Conservation (phyloP, 2,113 vertebrate species). For the Onychostoma macrolepis region DNA sequence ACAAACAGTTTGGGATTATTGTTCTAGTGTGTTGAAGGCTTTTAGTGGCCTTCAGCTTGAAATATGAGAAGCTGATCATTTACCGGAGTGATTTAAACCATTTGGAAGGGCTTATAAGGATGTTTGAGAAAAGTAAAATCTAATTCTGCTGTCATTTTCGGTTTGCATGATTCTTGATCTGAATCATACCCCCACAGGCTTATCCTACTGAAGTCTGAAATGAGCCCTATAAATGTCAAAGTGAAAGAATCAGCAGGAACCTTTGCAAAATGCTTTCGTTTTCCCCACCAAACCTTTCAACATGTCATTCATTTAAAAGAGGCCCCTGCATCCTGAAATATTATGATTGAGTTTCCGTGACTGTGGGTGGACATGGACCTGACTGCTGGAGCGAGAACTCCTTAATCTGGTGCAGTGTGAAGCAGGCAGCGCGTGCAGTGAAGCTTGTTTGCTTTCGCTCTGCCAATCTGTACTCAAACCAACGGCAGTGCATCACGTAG, state of each 20-base stretch:
- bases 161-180: neutral
- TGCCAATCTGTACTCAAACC: conserved; percentile 35
- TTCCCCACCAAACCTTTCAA: conserved; percentile 29
- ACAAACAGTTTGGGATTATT: neutral
- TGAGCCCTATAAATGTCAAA: conserved; percentile 21
- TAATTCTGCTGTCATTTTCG: conserved; percentile 10
- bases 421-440: conserved; percentile 12
- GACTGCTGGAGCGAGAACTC: conserved; percentile 31
- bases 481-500: neutral
- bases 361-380: conserved; percentile 36
- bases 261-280: neutral
- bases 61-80: neutral
- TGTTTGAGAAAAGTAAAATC: conserved; percentile 21
- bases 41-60: neutral
- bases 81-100: neutral
- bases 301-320: conserved; percentile 27
- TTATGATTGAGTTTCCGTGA: conserved; percentile 30
- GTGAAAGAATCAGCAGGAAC: conserved; percentile 32
- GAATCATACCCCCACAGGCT: conserved; percentile 23
- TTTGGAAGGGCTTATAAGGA: conserved; percentile 14
- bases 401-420: conserved; percentile 21
- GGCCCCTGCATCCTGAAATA: conserved; percentile 17
- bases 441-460: conserved; percentile 37
- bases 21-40: neutral
- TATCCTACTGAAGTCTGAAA: conserved; percentile 35